phyloP scores from a whole-genome alignment of 2,113 vertebrate genomes.

The Dicerorhinus sumatrensis region DNA sequence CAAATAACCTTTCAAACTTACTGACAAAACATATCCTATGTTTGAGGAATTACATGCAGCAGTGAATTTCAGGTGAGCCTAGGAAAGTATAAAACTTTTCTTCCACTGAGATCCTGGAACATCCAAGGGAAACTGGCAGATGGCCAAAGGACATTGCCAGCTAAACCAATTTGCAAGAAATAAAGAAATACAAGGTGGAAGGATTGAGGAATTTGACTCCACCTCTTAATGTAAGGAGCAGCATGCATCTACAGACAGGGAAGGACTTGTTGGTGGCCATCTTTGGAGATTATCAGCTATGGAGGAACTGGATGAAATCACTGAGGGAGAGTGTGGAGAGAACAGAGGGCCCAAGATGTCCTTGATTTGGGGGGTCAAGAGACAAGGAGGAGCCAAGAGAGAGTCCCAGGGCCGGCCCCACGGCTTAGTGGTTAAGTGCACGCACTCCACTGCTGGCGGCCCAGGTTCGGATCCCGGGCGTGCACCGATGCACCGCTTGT shows the following conservation, averaged over 20 bases:
- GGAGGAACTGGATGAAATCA: neutral
- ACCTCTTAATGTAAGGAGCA: neutral
- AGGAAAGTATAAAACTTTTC: neutral
- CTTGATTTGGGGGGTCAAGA: neutral
- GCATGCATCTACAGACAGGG: fast-evolving
- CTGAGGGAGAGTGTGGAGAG: neutral
- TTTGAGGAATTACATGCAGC: neutral
- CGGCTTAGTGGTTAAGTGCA: too few species aligned
- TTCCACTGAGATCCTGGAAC: neutral
- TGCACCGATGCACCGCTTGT: too few species aligned
- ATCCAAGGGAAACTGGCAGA: neutral
- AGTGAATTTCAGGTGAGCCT: neutral
- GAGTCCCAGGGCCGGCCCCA: neutral
- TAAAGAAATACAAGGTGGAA: neutral
- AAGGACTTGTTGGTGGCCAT: neutral
- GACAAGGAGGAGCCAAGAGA: neutral
- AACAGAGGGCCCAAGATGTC: neutral
- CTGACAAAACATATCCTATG: neutral
- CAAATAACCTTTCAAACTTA: neutral
- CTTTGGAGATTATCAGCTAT: neutral
- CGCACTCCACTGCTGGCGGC: too few species aligned
- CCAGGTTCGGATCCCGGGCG: too few species aligned
- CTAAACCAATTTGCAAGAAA: neutral
- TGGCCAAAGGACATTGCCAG: neutral
- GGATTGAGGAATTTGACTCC: neutral